These are phyloP conservation scores for Perizoma flavofasciatum DNA, from an alignment of 2,888 invertebrate species.

Conservation along the genomic window DNA sequence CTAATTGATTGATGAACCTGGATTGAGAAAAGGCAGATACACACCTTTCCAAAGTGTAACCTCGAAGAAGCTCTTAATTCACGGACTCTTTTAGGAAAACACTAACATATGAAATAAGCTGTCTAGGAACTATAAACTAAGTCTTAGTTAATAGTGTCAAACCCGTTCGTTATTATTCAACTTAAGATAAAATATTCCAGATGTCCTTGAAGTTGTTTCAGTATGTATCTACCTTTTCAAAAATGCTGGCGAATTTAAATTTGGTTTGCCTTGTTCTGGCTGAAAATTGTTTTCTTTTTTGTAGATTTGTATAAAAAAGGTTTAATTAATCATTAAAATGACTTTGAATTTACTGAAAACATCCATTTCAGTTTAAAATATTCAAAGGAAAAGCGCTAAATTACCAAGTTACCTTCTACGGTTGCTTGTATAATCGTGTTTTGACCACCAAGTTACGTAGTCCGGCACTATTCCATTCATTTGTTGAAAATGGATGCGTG, in stretches of 20 bases:
- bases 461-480: constrained; percentile 65
- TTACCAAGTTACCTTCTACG: constrained; percentile 26
- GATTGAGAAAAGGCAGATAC: constrained; percentile 5
- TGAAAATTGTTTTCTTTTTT: too few relatives aligned
- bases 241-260: neutral
- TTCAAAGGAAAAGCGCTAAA: constrained; percentile 1
- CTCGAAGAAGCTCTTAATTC: constrained; percentile 2
- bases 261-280: too few relatives aligned
- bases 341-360: too few relatives aligned
- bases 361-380: neutral
- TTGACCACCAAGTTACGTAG: constrained; percentile 48
- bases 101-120: neutral
- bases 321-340: neutral
- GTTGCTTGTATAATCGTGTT: constrained; percentile 27
- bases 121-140: neutral
- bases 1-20: neutral
- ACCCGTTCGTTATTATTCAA: neutral
- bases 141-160: neutral
- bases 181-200: neutral
- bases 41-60: constrained; percentile 12
- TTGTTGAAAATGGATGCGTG: constrained; percentile 82
- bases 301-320: neutral
- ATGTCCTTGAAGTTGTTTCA: constrained; percentile 1
- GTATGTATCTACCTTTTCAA: constrained; percentile 9
- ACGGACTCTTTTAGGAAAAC: neutral